Evolutionary conservation across 2,113 vertebrate genomes (phyloP).

Genomic region (Prunella himalayana): DNA sequence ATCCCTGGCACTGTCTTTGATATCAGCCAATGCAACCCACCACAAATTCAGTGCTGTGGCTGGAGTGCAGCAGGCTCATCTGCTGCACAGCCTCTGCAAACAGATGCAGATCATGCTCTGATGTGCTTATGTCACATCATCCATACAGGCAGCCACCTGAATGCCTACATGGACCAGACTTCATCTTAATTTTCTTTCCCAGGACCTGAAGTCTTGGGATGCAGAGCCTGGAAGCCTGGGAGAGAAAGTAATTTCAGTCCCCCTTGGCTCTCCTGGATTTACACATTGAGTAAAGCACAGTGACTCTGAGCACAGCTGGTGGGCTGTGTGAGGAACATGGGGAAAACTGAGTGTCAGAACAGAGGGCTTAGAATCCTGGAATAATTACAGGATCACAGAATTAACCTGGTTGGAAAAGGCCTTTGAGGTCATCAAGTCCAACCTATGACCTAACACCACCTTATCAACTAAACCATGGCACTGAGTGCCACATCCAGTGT

Average conservation of each 20-base stretch:
- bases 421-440: background rate
- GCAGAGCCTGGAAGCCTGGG: background rate
- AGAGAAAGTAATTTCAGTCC: background rate
- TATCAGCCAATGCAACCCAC: background rate
- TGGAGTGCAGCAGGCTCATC: background rate
- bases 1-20: background rate
- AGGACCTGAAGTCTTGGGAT: background rate
- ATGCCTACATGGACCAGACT: background rate
- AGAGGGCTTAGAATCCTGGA: background rate
- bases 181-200: background rate
- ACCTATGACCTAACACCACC: background rate
- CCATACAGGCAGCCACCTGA: background rate
- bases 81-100: background rate
- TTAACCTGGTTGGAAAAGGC: background rate
- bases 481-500: background rate
- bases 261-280: background rate
- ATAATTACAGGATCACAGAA: background rate
- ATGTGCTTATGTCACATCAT: background rate
- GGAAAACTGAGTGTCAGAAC: background rate
- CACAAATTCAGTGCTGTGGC: background rate
- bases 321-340: rapidly evolving
- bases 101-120: background rate
- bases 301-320: background rate
- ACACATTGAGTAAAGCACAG: background rate
- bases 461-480: background rate